Percentiles rank a stretch among this genome's conserved stretches.
Conservation (phyloP, 2,113 vertebrate genomes). For the Halcyon malimbica region DNA sequence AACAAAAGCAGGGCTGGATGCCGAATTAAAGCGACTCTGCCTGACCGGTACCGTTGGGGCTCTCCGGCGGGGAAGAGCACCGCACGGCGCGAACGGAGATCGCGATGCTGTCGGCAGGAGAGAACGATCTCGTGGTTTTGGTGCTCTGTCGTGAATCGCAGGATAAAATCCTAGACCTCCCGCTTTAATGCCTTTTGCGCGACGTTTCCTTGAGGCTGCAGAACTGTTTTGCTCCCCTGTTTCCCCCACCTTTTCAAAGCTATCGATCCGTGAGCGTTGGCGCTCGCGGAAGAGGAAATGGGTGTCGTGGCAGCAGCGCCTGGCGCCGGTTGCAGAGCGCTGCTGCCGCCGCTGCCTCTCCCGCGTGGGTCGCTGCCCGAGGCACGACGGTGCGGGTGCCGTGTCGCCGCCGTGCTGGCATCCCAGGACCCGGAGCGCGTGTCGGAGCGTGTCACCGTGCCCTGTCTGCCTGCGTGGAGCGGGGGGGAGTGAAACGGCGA, state of each 20-base stretch:
- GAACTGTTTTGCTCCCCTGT: background rate
- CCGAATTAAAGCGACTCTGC: background rate
- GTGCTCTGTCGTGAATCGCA: background rate
- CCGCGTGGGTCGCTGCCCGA: background rate
- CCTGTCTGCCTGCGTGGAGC: background rate
- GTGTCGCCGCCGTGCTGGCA: background rate
- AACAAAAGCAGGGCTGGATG: constrained; percentile 9
- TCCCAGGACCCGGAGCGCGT: background rate
- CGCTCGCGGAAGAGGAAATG: accelerated
- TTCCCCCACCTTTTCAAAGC: accelerated
- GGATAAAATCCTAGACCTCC: background rate
- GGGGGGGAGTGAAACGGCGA: accelerated
- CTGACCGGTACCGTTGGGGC: constrained; percentile 7
- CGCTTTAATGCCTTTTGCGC: too few species aligned
- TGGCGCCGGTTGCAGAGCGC: accelerated
- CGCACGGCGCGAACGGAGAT: background rate
- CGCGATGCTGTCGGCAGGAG: background rate
- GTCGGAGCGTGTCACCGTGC: background rate
- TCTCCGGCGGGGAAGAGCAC: constrained; percentile 17
- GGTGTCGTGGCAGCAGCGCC: accelerated
- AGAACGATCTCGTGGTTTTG: background rate
- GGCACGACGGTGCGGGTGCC: background rate
- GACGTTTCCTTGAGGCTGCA: background rate
- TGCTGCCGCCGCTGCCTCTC: background rate
- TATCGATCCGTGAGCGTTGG: accelerated